Evolutionary conservation across 2,888 invertebrate species (phyloP).

Genomic region (Amphipoea lucens): DNA sequence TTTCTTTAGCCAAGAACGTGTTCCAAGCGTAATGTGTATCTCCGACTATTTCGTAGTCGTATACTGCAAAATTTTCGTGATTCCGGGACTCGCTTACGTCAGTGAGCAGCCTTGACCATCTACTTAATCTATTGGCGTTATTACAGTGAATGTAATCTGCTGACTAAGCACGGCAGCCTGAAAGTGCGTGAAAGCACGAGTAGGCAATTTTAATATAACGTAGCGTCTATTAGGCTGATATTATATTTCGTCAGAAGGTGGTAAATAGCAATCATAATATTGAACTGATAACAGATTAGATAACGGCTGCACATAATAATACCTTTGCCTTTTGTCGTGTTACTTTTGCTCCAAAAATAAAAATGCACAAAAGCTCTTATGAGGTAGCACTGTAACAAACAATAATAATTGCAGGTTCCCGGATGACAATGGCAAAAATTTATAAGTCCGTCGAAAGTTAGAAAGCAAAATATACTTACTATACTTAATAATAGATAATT

Average conservation of each 20-base stretch:
- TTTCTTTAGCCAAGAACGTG: conserved; percentile 57
- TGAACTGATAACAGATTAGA: conserved; percentile 88
- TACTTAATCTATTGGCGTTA: conserved; percentile 75
- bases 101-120: conserved; percentile 85
- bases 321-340: conserved; percentile 66
- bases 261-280: conserved; percentile 84
- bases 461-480: background rate
- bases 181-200: conserved; percentile 58
- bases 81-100: conserved; percentile 79
- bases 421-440: background rate
- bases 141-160: conserved; percentile 72
- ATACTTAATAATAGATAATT: background rate
- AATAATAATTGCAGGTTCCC: background rate
- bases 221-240: conserved; percentile 47
- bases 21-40: conserved; percentile 33
- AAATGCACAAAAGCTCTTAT: conserved; percentile 4
- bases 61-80: conserved; percentile 42
- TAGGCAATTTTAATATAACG: conserved; percentile 65
- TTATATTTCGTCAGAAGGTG: conserved; percentile 70
- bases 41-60: conserved; percentile 15
- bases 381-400: background rate
- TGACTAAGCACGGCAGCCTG: conserved; percentile 62
- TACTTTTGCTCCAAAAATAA: conserved; percentile 29
- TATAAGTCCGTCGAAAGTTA: background rate
- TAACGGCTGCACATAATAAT: conserved; percentile 83